Base-by-base conservation (phyloP, 1,140 invertebrate species). In the Polypedilum pembai region DNA sequence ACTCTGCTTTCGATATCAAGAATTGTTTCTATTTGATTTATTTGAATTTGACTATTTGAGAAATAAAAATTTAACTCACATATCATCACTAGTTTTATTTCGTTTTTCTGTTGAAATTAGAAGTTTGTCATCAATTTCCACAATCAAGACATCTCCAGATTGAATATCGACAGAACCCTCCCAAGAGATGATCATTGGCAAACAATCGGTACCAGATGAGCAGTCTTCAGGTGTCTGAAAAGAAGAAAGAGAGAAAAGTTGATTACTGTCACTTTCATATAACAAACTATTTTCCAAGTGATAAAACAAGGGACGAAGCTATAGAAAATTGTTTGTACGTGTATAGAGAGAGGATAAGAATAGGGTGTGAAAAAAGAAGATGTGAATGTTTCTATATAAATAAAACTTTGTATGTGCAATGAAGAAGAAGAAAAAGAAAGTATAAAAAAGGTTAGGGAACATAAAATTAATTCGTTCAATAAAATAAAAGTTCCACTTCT, bases 71-170 rank as follows among this genome's bases (percentile, higher is more conserved):
- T 41, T 74, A 73, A 76, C 74, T 78, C 77, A 80, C 80, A 80
- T 81, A 75, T 76, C 79, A 17, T 77, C 65, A 69, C 18, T 76
- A 76, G 69, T 75, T 73, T 69, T 69, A 69, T 69, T 75, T 77
- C 78, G 80, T 76, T 77, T 79, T 78, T 77, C 79, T 75, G 78
- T 82, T 74, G 81, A 83, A 76, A 80, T 82, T 24, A 88, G 79
- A 75, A 84, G 80, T 69, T 86, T 83, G 79, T 88, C 87, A 76
- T 88, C 86, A 78, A 89, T 89, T 79, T 87, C 85, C n/a, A 89
- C 87, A 78, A 89, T 85, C 76, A 89, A 84, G 76, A 89, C 87
- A 81, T 89, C 88, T 45, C 88, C 88, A 74, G 86, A 88, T 79
- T 89, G 88, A 63, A 89, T 87, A 79, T 88, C 87, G 12, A 85